Evolutionary conservation across 2,113 vertebrate genomes (phyloP).

Genomic region (Laticauda laticaudata): DNA sequence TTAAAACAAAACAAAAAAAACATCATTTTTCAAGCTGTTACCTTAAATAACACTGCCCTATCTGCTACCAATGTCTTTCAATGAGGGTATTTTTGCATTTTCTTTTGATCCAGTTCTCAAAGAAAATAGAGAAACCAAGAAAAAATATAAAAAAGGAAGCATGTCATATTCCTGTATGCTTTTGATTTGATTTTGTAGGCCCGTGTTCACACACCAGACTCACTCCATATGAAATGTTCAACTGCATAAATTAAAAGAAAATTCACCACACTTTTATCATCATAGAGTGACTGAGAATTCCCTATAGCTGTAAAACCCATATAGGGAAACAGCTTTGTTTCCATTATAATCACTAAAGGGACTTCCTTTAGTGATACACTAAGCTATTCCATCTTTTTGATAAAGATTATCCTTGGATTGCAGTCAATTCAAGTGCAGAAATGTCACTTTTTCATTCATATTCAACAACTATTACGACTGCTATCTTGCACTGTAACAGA

Average conservation of each 20-base stretch:
- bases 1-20: background rate
- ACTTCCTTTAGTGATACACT: background rate
- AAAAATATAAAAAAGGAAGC: background rate
- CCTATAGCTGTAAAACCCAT: background rate
- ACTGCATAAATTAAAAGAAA: background rate
- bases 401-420: background rate
- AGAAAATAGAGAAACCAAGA: background rate
- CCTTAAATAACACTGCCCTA: background rate
- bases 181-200: background rate
- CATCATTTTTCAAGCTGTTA: conserved; percentile 4
- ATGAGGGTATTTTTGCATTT: background rate
- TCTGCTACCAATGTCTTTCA: background rate
- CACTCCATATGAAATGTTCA: background rate
- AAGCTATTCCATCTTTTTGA: background rate
- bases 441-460: too few species aligned
- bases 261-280: background rate
- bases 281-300: background rate
- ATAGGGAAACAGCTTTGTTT: background rate
- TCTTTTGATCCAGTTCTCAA: background rate
- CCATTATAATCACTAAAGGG: background rate
- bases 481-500: too few species aligned
- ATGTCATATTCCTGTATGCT: background rate
- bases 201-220: background rate
- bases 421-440: background rate
- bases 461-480: background rate